Evolutionary conservation across 2,113 vertebrate species (phyloP), one percentile per base, ranked within the genome.

Genomic region (Sinosuthora webbiana): DNA sequence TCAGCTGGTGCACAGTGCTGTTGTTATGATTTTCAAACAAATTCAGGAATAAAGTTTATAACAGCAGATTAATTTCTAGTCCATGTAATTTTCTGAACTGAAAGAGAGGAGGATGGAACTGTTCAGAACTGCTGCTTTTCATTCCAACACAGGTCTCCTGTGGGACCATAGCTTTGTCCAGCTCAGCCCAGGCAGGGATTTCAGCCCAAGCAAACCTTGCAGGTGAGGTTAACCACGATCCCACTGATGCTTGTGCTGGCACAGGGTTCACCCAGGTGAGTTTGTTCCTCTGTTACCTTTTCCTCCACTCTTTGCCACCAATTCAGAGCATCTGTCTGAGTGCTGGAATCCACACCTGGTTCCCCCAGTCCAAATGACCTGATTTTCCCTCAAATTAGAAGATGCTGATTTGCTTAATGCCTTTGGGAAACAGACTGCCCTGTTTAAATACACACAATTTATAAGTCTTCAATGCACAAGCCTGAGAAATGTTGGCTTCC

Each of bases 201-300:
- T 2, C 27, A 56, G 45, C 37, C 13, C 12, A 15, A 52, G 21
- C 20, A 79, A 65, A 39, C 52, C 53, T 41, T 7, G 22, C 52
- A n/a, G 25, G 22, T 2, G 30, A 56, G 55, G 35, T 3, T 52
- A 45, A 7, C 10, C 44, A 6, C 0, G 0, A 15, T 52, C 30
- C 42, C 27, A 3, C 17, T 9, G 63, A 2, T 20, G 17, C 0
- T 8, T 7, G 31, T 11, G 57, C 68, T 53, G n/a, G 84, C 47
- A 21, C 57, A 30, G 28, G 1, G 0, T 2, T 44, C 5, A 10
- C 39, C 33, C 42, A 11, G 45, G 4, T 7, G 55, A 14, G 20
- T n/a, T 49, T 84, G 9, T 41, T 30, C 50, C 37, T 20, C 4
- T 31, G 6, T 37, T 64, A 4, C 11, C 69, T 84, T 74, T 73